These are phyloP conservation scores for Aurelia coerulea DNA, from an alignment of 30 jellyfish, hydroid and myxozoan species.

Conservation along the genomic window DNA sequence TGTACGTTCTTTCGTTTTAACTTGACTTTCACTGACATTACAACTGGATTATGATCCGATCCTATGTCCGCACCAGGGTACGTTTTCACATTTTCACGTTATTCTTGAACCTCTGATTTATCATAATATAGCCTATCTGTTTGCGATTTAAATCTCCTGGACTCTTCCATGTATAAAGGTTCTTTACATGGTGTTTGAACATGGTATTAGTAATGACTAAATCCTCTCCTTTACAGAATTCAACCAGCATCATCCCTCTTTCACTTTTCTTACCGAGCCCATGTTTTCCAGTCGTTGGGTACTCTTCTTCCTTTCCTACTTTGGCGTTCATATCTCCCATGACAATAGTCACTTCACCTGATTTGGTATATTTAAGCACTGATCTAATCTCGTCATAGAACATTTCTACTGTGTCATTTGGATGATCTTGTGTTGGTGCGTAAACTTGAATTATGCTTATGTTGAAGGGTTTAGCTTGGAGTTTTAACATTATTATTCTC, in stretches of 20 bases:
- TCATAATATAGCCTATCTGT: neutral
- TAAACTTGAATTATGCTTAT: constrained; percentile 12
- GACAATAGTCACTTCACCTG: no score
- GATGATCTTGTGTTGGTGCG: constrained; percentile 39
- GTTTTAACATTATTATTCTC: constrained; percentile 17
- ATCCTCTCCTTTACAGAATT: neutral
- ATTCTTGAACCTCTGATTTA: neutral
- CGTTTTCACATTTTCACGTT: neutral
- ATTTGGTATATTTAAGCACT: no score
- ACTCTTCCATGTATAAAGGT: neutral
- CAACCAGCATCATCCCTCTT: neutral
- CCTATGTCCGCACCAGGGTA: neutral
- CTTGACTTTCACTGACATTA: neutral
- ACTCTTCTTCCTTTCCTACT: no score
- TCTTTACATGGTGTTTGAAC: neutral
- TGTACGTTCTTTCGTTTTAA: neutral
- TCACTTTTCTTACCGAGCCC: neutral
- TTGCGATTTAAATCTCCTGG: neutral
- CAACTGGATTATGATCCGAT: neutral
- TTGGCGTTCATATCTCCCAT: no score
- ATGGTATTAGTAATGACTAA: neutral
- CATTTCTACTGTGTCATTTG: constrained; percentile 17
- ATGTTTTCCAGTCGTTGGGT: no score
- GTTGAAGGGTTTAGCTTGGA: constrained; percentile 24
- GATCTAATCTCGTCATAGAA: neutral